These are phyloP conservation scores for Aleiodes sp. DNA, from an alignment of 1,140 invertebrate species.

Conservation along the genomic window DNA sequence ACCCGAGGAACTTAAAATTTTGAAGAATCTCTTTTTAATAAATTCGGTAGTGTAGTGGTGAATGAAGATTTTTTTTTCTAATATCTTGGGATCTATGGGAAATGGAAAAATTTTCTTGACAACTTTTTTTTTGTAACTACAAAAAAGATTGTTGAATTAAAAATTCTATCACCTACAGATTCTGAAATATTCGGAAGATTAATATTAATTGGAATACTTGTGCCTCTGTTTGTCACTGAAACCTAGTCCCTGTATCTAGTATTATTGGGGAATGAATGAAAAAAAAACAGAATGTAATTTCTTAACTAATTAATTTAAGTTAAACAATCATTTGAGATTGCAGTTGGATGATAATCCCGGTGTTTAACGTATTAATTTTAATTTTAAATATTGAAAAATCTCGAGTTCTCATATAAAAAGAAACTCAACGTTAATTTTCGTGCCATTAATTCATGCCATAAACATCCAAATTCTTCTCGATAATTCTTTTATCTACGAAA, in stretches of 20 bases:
- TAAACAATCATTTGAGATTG: not conserved
- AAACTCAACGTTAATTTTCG: not conserved
- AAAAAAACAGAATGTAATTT: not conserved
- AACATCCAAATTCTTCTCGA: not conserved
- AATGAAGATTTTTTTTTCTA: too few relatives aligned
- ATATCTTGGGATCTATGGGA: too few relatives aligned
- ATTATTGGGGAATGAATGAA: not conserved
- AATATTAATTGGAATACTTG: too few relatives aligned
- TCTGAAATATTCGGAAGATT: too few relatives aligned
- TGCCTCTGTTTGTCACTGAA: not conserved
- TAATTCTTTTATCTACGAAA: not conserved
- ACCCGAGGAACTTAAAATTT: too few relatives aligned
- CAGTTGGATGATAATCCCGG: not conserved
- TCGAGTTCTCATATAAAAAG: not conserved
- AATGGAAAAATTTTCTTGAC: too few relatives aligned
- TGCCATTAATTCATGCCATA: slow-evolving; percentile 1
- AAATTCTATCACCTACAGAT: too few relatives aligned
- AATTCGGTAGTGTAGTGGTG: too few relatives aligned
- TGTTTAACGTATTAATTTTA: not conserved
- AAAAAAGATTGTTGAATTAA: too few relatives aligned
- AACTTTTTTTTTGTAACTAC: too few relatives aligned
- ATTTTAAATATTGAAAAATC: not conserved
- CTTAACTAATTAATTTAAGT: not conserved
- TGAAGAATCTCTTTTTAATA: too few relatives aligned
- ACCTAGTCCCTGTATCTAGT: slow-evolving; percentile 9